phyloP scores from a whole-genome alignment of 2,888 invertebrate genomes.

The Polia nebulosa region DNA sequence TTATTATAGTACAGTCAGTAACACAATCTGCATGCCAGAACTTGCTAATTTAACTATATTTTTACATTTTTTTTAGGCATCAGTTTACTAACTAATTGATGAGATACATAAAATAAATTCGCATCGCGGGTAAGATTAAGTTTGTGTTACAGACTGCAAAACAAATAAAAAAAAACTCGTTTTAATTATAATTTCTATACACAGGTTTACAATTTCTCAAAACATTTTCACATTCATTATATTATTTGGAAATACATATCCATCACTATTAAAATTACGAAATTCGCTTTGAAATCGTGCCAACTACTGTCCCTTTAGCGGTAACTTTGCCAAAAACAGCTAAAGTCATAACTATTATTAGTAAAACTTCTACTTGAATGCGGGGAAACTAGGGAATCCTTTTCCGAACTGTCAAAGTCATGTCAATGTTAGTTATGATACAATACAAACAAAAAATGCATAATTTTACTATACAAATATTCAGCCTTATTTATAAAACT shows the following conservation, averaged over 20 bases:
- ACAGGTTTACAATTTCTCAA: slow-evolving; percentile 59
- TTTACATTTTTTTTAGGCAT: slow-evolving; percentile 7
- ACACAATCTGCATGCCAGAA: slow-evolving; percentile 49
- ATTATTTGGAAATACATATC: slow-evolving; percentile 51
- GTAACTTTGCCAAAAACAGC: slow-evolving; percentile 72
- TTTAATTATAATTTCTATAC: slow-evolving; percentile 53
- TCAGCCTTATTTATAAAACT: too few relatives aligned
- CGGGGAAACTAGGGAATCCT: slow-evolving; percentile 49
- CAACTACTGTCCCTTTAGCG: slow-evolving; percentile 63
- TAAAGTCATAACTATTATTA: slow-evolving; percentile 72
- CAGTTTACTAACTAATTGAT: neutral
- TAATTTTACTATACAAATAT: slow-evolving; percentile 61
- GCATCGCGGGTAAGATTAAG: slow-evolving; percentile 19
- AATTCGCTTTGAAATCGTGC: slow-evolving; percentile 63
- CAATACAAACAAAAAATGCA: slow-evolving; percentile 64
- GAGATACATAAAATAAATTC: slow-evolving; percentile 9
- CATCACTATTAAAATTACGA: slow-evolving; percentile 54
- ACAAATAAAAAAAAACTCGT: slow-evolving; percentile 35
- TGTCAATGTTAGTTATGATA: slow-evolving; percentile 61
- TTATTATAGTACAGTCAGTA: slow-evolving; percentile 59
- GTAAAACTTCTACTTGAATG: slow-evolving; percentile 51
- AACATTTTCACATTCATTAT: slow-evolving; percentile 73
- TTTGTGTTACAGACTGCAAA: slow-evolving; percentile 54
- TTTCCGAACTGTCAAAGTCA: slow-evolving; percentile 61
- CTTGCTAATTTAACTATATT: slow-evolving; percentile 19